phyloP scores from a whole-genome alignment of 2,113 vertebrate genomes.

The Argyrosomus japonicus region DNA sequence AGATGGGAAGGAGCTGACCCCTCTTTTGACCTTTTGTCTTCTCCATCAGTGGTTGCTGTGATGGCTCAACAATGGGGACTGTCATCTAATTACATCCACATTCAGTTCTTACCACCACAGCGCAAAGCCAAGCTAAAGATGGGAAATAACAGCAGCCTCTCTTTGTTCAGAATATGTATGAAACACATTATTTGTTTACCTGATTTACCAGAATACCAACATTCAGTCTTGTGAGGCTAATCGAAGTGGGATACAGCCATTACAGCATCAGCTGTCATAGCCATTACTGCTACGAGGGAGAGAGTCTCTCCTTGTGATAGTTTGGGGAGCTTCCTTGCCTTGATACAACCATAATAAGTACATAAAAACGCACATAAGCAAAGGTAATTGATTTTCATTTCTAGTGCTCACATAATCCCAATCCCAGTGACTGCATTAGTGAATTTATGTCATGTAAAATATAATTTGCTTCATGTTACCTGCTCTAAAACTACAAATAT shows the following conservation, averaged over 20 bases:
- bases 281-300: not conserved
- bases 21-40: conserved; percentile 36
- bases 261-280: conserved; percentile 8
- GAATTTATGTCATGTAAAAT: conserved; percentile 25
- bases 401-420: conserved; percentile 19
- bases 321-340: conserved; percentile 4
- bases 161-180: conserved; percentile 34
- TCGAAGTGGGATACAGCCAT: not conserved
- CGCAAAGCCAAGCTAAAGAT: not conserved
- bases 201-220: not conserved
- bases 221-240: conserved; percentile 4
- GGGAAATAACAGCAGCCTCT: conserved; percentile 2
- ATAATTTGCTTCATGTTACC: conserved; percentile 37
- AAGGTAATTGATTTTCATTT: conserved; percentile 26
- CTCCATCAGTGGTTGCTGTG: conserved; percentile 50
- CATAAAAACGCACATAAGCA: conserved; percentile 31
- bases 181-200: conserved; percentile 4
- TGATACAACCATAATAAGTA: conserved; percentile 24
- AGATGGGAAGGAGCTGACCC: conserved; percentile 33
- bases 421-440: conserved; percentile 13
- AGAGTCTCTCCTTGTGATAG: not conserved
- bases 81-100: conserved; percentile 36
- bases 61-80: conserved; percentile 52
- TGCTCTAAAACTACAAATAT: conserved; percentile 51
- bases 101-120: conserved; percentile 18